These are phyloP conservation scores for Reinhardtius hippoglossoides DNA, from an alignment of 2,113 vertebrate genomes.

Conservation along the genomic window DNA sequence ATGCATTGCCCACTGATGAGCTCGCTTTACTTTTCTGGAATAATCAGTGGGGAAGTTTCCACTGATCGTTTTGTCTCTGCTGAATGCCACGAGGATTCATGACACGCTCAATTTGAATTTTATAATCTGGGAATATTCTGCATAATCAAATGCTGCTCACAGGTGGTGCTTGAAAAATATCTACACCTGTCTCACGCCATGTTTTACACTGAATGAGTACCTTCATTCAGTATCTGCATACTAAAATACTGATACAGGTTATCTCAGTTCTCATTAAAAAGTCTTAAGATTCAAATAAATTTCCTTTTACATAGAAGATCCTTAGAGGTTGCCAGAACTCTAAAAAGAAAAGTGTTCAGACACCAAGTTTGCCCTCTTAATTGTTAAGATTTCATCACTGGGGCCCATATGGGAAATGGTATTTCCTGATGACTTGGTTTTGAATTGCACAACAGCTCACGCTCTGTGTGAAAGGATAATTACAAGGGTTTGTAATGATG, in stretches of 20 bases:
- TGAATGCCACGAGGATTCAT: constrained; percentile 26
- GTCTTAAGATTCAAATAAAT: background rate
- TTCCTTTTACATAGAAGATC: background rate
- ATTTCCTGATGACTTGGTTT: constrained; percentile 19
- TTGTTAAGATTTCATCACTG: constrained; percentile 10
- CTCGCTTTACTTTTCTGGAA: constrained; percentile 8
- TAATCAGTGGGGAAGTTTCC: constrained; percentile 23
- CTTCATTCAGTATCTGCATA: background rate
- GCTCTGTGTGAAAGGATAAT: constrained; percentile 4
- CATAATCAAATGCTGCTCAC: constrained; percentile 22
- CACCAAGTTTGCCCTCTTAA: constrained; percentile 2
- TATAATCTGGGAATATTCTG: constrained; percentile 34
- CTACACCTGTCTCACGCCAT: constrained; percentile 7
- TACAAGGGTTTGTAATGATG: background rate
- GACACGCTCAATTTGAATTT: constrained; percentile 43
- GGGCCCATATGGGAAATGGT: constrained; percentile 19
- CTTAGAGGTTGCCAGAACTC: constrained; percentile 1
- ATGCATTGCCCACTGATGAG: background rate
- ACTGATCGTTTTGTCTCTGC: constrained; percentile 29
- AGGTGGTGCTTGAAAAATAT: background rate
- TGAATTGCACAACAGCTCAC: background rate
- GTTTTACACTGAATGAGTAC: background rate
- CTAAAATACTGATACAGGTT: background rate
- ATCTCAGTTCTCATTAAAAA: constrained; percentile 19
- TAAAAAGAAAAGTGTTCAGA: constrained; percentile 1